A percentile compares a stretch with the other conserved stretches of the same genome.
These are phyloP conservation scores for Drosophila burlai DNA, from an alignment of 1,140 invertebrate genomes.

Conservation along the genomic window DNA sequence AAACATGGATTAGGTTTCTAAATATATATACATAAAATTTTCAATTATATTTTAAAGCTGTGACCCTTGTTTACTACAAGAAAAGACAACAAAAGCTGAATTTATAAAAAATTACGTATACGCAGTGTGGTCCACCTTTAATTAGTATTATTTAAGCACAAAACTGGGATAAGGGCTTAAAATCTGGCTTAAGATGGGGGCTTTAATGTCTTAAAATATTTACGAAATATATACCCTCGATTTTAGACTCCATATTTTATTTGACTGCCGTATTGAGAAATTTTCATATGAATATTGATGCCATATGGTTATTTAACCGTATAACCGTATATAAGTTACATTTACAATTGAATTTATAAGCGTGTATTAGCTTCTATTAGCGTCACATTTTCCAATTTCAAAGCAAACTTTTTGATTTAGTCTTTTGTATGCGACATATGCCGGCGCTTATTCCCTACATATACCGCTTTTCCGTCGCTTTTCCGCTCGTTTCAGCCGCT, in stretches of 20 bases:
- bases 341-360: slow-evolving; percentile 7
- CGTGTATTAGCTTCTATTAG: slow-evolving; percentile 22
- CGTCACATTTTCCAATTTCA: slow-evolving; percentile 22
- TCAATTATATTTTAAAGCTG: background rate
- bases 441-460: slow-evolving; percentile 38
- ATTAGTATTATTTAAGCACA: background rate
- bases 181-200: too few species aligned
- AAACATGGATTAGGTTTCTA: background rate
- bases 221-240: too few species aligned
- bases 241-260: background rate
- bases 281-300: slow-evolving; percentile 6
- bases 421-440: slow-evolving; percentile 59
- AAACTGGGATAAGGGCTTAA: too few species aligned
- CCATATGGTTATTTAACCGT: background rate
- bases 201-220: too few species aligned
- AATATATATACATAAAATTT: background rate
- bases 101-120: background rate
- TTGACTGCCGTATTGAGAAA: background rate
- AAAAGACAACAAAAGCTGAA: background rate
- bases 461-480: background rate
- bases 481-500: slow-evolving; percentile 6
- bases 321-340: background rate
- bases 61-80: background rate
- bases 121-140: background rate
- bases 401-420: slow-evolving; percentile 29